Evolutionary conservation across 2,113 vertebrate genomes (phyloP), one percentile per base, ranked within the genome.

Genomic region (Gymnorhina tibicen): DNA sequence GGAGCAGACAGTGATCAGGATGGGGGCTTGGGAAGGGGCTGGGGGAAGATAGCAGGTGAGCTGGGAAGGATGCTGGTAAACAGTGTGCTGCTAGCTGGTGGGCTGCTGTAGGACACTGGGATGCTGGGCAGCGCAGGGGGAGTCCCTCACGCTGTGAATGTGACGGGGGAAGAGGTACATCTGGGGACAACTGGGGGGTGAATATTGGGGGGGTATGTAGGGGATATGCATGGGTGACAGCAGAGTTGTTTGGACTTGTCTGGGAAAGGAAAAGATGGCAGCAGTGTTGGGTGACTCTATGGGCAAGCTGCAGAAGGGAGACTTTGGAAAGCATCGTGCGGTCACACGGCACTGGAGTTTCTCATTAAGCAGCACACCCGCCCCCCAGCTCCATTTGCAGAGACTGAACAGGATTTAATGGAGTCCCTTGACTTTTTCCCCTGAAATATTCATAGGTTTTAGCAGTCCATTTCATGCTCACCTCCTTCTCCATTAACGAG

Each of bases 401-500:
- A 93, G 68, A 69, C 73, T 77, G 79, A 95, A 87, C 30, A 77
- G 93, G 87, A 95, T 97, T 97, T 98, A 97, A 98, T 97, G 95
- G 94, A 98, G 96, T 97, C 97, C 81, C 96, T 95, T 94, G 97
- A 92, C 94, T 98, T 97, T 95, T 93, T 78, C 79, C 60, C 95
- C 95, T 98, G 97, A 98, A 98, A 98, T 98, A 98, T 98, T 98
- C 87, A 98, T 98, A 90, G 82, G 88, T 95, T 96, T 97, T 96
- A 97, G 96, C 93, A 96, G 92, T 78, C 95, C 91, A 95, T 97
- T 97, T 96, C 93, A 93, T 95, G 91, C 82, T 97, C 78, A 94
- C 95, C 94, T 97, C 94, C 85, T 85, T 83, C 93, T 97, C 95
- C 94, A 97, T 97, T 97, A 98, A 63, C 47, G 30, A 95, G 59